Evolutionary conservation across 2,113 vertebrate species (phyloP).

Genomic region (Piaya cayana): DNA sequence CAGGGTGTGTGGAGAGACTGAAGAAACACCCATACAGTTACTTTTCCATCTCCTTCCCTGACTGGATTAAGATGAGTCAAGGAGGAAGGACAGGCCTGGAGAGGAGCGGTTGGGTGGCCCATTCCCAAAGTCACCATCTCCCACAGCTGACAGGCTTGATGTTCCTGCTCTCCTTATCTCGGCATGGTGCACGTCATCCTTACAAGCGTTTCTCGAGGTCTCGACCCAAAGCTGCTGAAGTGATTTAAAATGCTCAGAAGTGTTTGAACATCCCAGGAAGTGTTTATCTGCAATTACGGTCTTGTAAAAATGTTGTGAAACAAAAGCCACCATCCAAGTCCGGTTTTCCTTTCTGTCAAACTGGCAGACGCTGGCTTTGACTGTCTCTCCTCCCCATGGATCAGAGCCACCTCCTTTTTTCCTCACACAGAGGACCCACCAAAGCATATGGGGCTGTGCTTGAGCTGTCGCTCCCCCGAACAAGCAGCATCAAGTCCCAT

Average conservation of each 20-base stretch:
- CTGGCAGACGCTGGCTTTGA: background rate
- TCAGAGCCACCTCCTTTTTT: background rate
- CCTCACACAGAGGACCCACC: background rate
- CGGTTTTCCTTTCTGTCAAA: background rate
- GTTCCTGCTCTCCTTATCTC: background rate
- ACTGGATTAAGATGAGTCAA: fast-evolving
- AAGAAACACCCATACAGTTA: fast-evolving
- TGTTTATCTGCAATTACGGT: background rate
- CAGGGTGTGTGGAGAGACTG: background rate
- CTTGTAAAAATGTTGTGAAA: background rate
- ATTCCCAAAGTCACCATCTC: background rate
- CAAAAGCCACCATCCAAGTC: background rate
- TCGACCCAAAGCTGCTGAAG: background rate
- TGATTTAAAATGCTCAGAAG: background rate
- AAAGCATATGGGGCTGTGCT: background rate
- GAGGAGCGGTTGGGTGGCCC: background rate
- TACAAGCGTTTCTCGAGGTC: background rate
- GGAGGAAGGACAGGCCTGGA: background rate
- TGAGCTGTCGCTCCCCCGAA: fast-evolving
- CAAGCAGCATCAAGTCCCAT: background rate
- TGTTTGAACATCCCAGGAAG: background rate
- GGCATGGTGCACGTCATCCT: fast-evolving
- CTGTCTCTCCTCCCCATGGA: background rate
- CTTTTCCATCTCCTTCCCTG: background rate
- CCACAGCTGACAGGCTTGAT: background rate